Evolutionary conservation across 2,797 vertebrate species (phyloP), one percentile per base, ranked within the genome.

Genomic region (Falco berigora): DNA sequence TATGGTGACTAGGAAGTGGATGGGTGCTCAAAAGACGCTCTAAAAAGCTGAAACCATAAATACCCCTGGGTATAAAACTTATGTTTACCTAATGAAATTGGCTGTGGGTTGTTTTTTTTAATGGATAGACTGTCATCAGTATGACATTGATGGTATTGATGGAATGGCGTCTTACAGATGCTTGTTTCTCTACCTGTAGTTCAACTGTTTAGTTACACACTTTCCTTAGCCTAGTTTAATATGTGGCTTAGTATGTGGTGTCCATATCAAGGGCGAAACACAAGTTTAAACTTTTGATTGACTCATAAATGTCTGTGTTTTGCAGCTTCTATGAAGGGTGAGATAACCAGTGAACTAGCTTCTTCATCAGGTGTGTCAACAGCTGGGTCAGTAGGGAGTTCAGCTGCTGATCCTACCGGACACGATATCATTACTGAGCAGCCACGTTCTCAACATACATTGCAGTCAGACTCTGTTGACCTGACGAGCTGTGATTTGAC

Each of bases 351-450:
- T 36, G 98, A 98, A 36, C 93, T 97, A 34, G 88, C 97, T 16
- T 90, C 98, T 23, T 97, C 98, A 7, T 98, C 98, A 0, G 98
- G 98, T 3, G 94, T 98, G 34, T 98, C 99, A 0, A 92, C 98
- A 24, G 75, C 96, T 2, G 97, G 96, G 13, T 97, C 98, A 1
- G 34, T 53, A 75, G 59, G 92, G 62, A 91, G 90, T 79, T 94
- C 97, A 2, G 69, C 92, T 10, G 84, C 96, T 1, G 98, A 99
- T 17, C 38, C 98, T 8, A 58, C 97, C 1, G 98, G 98, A 46
- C 98, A 98, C 0, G 99, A 99, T 97, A 99, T 99, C 95, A 99
- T 99, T 95, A 99, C 99, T 0, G 98, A 99, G 90, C 99, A 99
- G 98, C 99, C 99, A 0, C 98, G 99, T 6, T 98, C 99, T 4